Evolutionary conservation across 2,797 vertebrate genomes (phyloP).

Genomic region (Nasua narica): DNA sequence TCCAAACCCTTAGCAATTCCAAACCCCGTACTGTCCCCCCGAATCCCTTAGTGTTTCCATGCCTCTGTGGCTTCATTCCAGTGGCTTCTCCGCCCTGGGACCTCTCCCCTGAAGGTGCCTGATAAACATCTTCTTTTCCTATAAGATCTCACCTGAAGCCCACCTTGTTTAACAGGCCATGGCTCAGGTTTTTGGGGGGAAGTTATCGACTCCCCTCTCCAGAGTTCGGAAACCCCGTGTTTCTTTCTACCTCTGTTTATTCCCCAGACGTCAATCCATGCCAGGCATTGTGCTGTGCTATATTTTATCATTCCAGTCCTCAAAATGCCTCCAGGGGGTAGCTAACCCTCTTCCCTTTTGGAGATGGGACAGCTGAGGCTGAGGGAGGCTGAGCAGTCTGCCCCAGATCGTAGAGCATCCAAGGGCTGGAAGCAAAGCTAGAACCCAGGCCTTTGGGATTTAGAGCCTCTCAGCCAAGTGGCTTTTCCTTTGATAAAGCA

Average conservation of each 20-base stretch:
- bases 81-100: not conserved
- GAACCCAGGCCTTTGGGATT: not conserved
- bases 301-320: not conserved
- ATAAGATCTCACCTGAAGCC: not conserved
- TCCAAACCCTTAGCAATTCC: not conserved
- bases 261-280: not conserved
- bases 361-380: not conserved
- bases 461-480: not conserved
- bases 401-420: not conserved
- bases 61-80: not conserved
- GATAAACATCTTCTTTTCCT: not conserved
- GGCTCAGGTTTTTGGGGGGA: not conserved
- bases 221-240: not conserved
- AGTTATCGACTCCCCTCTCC: not conserved
- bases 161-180: not conserved
- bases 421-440: not conserved
- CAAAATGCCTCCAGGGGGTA: not conserved
- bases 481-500: not conserved
- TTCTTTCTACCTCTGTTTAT: not conserved
- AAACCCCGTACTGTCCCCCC: not conserved
- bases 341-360: not conserved
- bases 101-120: not conserved
- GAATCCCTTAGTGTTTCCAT: not conserved
- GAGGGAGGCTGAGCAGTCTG: not conserved
- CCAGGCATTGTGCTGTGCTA: not conserved